Evolutionary conservation across 1,140 invertebrate species (phyloP), one percentile per base, ranked within the genome.

Genomic region (Araneus ventricosus): DNA sequence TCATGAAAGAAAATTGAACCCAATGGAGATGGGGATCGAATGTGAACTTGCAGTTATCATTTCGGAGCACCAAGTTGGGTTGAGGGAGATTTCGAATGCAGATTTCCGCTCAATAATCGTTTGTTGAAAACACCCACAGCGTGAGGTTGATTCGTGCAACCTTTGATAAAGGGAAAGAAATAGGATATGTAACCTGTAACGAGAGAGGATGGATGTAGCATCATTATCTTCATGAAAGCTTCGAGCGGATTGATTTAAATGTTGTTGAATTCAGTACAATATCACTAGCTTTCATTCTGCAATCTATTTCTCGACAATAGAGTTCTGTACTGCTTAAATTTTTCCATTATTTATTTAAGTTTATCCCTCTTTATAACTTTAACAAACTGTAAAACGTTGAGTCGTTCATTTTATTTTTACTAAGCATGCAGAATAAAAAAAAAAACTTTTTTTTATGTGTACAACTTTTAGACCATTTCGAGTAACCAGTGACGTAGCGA

Each of bases 1-100:
- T 75, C 70, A 75, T 75, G 70, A 37, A 75, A 75, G 70, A 75
- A 75, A 75, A 75, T 75, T 75, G 70, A 75, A 37, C 70, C 30
- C 70, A 75, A 75, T 75, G 70, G 70, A 75, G 70, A 75, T 75
- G 30, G 70, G 70, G 17, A 70, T 70, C 63, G 63, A 30, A 34
- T 34, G 34, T 34, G 30, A 75, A 34, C 70, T 75, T 17, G 30
- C 17, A 34, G 70, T 37, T 75, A 75, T 75, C 30, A 75, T 75
- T 75, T 30, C 70, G 17, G 70, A 75, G 70, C 30, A 34, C 70
- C 70, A 75, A 22, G 70, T 17, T 6, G 3, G 14, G 2, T 2
- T 22, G 27, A 22, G 27, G 59, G 70, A 75, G 70, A 75, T 75
- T 75, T 75, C 30, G 30, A 75, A 75, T 37, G 27, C 70, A 75